Conservation (phyloP, 2,888 invertebrate species). For the Esperia sulphurella region DNA sequence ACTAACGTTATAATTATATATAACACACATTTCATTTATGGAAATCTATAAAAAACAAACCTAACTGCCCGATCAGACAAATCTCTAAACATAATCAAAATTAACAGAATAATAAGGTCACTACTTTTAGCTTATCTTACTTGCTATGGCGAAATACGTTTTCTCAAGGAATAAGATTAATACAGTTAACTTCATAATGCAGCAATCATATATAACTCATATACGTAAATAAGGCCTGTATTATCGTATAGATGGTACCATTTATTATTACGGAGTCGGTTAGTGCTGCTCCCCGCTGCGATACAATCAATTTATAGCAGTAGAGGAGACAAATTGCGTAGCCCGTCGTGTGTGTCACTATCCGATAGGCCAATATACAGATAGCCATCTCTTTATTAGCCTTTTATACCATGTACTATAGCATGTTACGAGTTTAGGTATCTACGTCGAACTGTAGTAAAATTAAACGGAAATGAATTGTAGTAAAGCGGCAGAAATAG, state of each 20-base stretch:
- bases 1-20: no score
- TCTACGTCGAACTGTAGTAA: no score
- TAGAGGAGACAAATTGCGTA: conserved; percentile 59
- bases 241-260: conserved; percentile 31
- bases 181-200: conserved; percentile 3
- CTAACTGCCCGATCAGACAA: no score
- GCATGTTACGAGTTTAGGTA: not conserved
- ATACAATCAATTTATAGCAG: conserved; percentile 68
- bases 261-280: conserved; percentile 55
- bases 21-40: no score
- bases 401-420: not conserved
- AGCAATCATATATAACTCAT: not conserved
- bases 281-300: conserved; percentile 54
- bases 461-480: no score
- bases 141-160: no score
- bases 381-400: conserved; percentile 39
- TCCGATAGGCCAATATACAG: conserved; percentile 24
- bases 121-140: no score
- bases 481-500: no score
- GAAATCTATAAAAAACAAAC: no score
- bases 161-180: not conserved
- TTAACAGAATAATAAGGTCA: no score
- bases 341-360: conserved; percentile 35
- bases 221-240: conserved; percentile 27
- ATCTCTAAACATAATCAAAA: no score